These are phyloP conservation scores for Anhinga rufa DNA, from an alignment of 2,113 vertebrate species.

Conservation along the genomic window DNA sequence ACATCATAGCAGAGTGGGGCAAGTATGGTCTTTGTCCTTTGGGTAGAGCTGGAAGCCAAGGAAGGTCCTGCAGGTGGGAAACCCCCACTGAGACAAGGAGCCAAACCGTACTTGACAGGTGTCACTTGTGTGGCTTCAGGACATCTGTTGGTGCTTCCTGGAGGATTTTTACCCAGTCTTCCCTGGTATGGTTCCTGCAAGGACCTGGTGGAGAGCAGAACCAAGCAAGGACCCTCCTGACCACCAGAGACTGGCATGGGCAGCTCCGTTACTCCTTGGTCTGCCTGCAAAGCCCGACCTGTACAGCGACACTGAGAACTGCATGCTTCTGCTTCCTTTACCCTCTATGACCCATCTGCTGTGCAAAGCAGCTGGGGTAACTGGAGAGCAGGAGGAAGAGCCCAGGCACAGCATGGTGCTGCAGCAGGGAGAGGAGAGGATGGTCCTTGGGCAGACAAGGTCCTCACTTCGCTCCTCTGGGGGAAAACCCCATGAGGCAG, in stretches of 20 bases:
- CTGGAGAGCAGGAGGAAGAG: background rate
- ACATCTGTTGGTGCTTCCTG: background rate
- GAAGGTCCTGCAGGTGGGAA: background rate
- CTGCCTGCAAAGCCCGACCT: background rate
- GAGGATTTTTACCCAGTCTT: background rate
- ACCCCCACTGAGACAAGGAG: background rate
- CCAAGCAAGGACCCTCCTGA: background rate
- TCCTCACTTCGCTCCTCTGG: background rate
- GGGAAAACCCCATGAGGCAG: background rate
- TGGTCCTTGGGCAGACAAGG: background rate
- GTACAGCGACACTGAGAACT: background rate
- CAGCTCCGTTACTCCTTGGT: background rate
- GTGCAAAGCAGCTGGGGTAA: background rate
- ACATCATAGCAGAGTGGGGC: background rate
- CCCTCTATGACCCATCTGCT: background rate
- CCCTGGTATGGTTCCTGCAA: background rate
- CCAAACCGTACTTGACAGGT: background rate
- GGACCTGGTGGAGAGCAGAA: background rate
- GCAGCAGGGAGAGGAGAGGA: background rate
- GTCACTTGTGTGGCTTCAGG: background rate
- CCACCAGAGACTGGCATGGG: background rate
- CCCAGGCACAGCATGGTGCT: background rate
- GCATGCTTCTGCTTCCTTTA: background rate
- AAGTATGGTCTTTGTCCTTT: background rate
- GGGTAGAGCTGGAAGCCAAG: background rate